Percentiles rank a stretch among this genome's conserved stretches.
These are phyloP conservation scores for Philonicus albiceps DNA, from an alignment of 2,888 invertebrate genomes.

Conservation along the genomic window DNA sequence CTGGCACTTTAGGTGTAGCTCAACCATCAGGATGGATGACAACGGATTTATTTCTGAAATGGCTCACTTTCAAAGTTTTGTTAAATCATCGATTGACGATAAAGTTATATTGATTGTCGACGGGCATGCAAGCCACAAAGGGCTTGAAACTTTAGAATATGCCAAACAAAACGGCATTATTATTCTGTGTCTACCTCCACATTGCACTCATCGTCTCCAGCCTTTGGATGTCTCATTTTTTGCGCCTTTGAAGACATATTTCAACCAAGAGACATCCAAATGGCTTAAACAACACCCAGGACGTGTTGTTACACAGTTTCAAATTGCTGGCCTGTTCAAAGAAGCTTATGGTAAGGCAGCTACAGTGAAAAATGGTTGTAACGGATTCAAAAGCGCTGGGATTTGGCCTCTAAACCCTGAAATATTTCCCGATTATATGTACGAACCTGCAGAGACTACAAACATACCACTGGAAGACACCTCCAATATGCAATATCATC, in stretches of 20 bases:
- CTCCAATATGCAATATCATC: too few relatives aligned
- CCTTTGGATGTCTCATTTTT: slow-evolving; percentile 2
- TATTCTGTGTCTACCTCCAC: slow-evolving; percentile 44
- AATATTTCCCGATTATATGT: slow-evolving; percentile 40
- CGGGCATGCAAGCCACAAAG: slow-evolving; percentile 53
- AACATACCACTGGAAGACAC: slow-evolving; percentile 37
- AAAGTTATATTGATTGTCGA: slow-evolving; percentile 54
- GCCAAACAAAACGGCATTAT: slow-evolving; percentile 56
- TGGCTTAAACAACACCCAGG: slow-evolving; percentile 40
- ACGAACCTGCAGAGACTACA: slow-evolving; percentile 23
- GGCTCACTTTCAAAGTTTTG: not conserved
- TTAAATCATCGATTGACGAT: slow-evolving; percentile 51
- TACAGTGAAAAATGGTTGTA: slow-evolving; percentile 29
- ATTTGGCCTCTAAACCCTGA: slow-evolving; percentile 43
- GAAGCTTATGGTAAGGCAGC: slow-evolving; percentile 34
- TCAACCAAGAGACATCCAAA: slow-evolving; percentile 38
- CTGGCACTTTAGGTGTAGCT: too few relatives aligned
- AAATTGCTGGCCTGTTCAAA: slow-evolving; percentile 27
- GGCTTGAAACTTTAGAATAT: slow-evolving; percentile 50
- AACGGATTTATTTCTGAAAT: not conserved
- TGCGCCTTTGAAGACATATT: not conserved
- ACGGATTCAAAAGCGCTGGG: slow-evolving; percentile 36
- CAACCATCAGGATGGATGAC: too few relatives aligned
- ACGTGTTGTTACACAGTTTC: slow-evolving; percentile 38
- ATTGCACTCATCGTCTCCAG: slow-evolving; percentile 38